phyloP scores from a whole-genome alignment of 2,888 invertebrate genomes.

The Thelaira solivaga region DNA sequence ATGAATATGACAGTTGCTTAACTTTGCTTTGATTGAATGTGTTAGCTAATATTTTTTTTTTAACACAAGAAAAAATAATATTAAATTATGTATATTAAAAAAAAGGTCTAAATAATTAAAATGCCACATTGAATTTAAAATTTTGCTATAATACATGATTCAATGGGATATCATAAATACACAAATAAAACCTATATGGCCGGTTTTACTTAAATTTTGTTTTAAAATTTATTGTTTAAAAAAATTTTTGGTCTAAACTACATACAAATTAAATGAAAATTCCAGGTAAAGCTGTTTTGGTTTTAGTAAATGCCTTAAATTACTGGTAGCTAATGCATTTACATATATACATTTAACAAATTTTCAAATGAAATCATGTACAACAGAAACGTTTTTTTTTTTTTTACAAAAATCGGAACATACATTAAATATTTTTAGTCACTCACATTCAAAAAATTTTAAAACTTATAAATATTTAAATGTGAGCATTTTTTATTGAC shows the following conservation, averaged over 20 bases:
- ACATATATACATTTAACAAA: too few relatives aligned
- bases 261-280: constrained; percentile 53
- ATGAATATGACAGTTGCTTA: too few relatives aligned
- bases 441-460: too few relatives aligned
- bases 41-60: constrained; percentile 20
- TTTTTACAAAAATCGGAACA: too few relatives aligned
- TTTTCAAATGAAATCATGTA: too few relatives aligned
- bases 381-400: too few relatives aligned
- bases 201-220: constrained; percentile 28
- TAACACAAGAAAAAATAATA: constrained; percentile 22
- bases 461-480: too few relatives aligned
- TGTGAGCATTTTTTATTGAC: constrained; percentile 9
- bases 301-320: too few relatives aligned
- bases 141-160: constrained; percentile 53
- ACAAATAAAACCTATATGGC: constrained; percentile 22
- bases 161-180: constrained; percentile 14
- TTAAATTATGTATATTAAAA: constrained; percentile 5
- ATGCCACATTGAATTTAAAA: constrained; percentile 53
- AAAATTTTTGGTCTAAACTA: constrained; percentile 61
- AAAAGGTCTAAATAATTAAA: background rate
- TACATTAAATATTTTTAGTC: too few relatives aligned
- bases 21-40: background rate
- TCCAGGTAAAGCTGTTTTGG: constrained; percentile 48
- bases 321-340: too few relatives aligned
- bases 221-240: constrained; percentile 35